A percentile compares a stretch with the other conserved stretches of the same genome.
phyloP scores from a whole-genome alignment of 2,888 invertebrate species.

The Glyphotaelius pellucidus region DNA sequence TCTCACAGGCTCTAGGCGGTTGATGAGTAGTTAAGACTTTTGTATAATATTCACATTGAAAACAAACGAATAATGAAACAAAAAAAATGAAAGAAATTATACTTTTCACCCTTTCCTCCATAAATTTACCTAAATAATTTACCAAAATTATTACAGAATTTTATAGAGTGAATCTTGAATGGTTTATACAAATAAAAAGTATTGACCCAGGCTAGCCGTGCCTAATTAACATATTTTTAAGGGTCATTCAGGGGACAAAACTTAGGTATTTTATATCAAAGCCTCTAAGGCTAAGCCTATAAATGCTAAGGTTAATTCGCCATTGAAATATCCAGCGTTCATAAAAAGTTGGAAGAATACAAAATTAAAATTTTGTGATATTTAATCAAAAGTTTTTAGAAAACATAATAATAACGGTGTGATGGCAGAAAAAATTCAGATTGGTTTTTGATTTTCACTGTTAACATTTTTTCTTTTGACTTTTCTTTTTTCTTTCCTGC shows the following conservation, averaged over 20 bases:
- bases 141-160: no score
- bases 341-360: conserved; percentile 1
- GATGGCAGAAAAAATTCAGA: background rate
- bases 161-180: background rate
- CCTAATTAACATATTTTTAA: background rate
- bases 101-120: no score
- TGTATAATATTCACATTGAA: no score
- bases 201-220: background rate
- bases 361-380: background rate
- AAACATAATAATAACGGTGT: background rate
- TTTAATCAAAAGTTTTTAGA: background rate
- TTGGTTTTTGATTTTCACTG: background rate
- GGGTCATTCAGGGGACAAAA: background rate
- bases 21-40: no score
- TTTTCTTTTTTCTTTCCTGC: no score
- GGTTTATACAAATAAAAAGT: background rate
- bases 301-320: background rate
- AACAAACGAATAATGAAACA: no score
- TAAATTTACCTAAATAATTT: no score
- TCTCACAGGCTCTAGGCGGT: no score
- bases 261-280: background rate
- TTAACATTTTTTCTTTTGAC: background rate
- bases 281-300: background rate
- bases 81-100: no score
- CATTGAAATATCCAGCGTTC: background rate